Evolutionary conservation across 2,113 vertebrate genomes (phyloP).

Genomic region (Pyrgilauda ruficollis): DNA sequence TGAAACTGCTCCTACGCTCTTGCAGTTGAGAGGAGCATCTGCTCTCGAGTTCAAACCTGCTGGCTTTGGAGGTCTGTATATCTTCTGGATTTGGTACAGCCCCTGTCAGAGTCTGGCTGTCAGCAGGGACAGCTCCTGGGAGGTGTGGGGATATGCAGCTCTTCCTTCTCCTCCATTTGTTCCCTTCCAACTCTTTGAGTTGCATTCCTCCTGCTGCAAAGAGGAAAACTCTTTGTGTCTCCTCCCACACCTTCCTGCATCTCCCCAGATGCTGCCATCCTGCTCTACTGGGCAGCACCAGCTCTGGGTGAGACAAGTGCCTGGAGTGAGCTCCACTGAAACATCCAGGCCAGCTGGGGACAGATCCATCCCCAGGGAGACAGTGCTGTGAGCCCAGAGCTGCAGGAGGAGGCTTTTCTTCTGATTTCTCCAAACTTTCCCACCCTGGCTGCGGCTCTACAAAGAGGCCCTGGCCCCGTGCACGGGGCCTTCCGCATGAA

Average conservation of each 20-base stretch:
- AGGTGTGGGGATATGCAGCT: not conserved
- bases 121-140: not conserved
- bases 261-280: not conserved
- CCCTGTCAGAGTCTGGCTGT: not conserved
- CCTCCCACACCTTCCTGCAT: not conserved
- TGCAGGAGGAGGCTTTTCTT: not conserved
- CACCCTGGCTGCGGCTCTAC: constrained; percentile 64
- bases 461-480: constrained; percentile 70
- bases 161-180: not conserved
- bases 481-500: constrained; percentile 60
- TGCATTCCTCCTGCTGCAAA: not conserved
- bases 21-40: not conserved
- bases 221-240: not conserved
- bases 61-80: fast-evolving
- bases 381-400: not conserved
- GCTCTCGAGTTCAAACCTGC: not conserved
- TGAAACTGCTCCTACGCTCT: not conserved
- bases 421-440: constrained; percentile 59
- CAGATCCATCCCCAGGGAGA: not conserved
- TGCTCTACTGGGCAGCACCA: not conserved
- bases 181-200: not conserved
- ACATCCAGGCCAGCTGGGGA: not conserved
- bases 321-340: not conserved
- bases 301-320: not conserved
- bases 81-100: not conserved